Percentiles rank a stretch among this genome's conserved stretches.
Evolutionary conservation across 2,888 invertebrate genomes (phyloP).

Genomic region (Heliconius erato): DNA sequence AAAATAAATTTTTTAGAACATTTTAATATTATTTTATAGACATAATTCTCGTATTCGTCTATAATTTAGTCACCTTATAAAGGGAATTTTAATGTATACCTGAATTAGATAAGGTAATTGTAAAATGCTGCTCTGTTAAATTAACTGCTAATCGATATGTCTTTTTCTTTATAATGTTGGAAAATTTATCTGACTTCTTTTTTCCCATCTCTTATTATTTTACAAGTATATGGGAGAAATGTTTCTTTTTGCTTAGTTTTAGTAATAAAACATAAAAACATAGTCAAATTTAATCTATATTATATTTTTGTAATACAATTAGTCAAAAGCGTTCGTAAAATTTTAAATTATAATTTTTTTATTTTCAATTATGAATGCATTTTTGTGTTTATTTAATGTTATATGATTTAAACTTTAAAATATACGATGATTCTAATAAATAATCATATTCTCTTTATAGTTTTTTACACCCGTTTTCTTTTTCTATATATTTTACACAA

Average conservation of each 20-base stretch:
- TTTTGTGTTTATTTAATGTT: background rate
- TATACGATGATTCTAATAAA: background rate
- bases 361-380: background rate
- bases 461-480: background rate
- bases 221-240: background rate
- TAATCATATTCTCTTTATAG: slow-evolving; percentile 1
- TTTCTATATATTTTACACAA: background rate
- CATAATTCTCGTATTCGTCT: background rate
- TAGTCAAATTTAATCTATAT: slow-evolving; percentile 12
- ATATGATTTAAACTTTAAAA: background rate
- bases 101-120: slow-evolving; percentile 5
- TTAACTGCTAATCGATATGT: slow-evolving; percentile 3
- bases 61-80: slow-evolving; percentile 4
- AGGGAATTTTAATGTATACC: slow-evolving; percentile 8
- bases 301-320: slow-evolving; percentile 8
- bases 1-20: background rate
- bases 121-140: background rate
- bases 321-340: background rate
- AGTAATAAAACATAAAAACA: background rate
- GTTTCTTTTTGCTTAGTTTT: background rate
- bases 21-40: background rate
- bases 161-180: background rate
- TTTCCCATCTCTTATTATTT: background rate
- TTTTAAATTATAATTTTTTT: background rate
- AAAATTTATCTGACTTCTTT: no score